Base-by-base conservation (phyloP, 2,797 vertebrate species). In the Moxostoma hubbsi region DNA sequence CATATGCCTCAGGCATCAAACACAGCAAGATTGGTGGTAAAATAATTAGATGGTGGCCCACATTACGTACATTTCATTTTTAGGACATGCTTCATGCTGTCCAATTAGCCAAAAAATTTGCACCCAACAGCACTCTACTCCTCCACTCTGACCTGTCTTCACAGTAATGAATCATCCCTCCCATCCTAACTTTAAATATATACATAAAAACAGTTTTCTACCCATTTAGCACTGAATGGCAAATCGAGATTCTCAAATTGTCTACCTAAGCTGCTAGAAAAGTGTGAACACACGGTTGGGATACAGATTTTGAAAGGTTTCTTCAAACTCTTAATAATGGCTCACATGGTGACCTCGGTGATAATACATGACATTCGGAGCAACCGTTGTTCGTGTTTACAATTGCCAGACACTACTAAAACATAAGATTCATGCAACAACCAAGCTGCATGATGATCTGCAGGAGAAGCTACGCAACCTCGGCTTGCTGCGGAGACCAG, bases 1-100 rank as follows among this genome's bases (percentile, higher is more conserved):
- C 70, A 61, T 75, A 65, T 16, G 80, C 74, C 80, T 81, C 50
- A 77, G 74, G 77, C 77, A n/a, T 67, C 59, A 73, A 77, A 54
- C 18, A 62, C 71, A 67, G 68, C 68, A 58, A 59, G n/a, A 81
- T 76, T 46, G 74, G 53, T 70, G 73, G 51, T 67, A 67, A 47
- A 84, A 74, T 77, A 77, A 79, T 59, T 80, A 59, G 65, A 74
- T 63, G 43, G 57, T 81, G 58, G 61, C 77, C 58, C 46, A 80
- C 46, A 76, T 73, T 59, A 53, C 36, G 8, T 64, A 49, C 47
- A 67, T 49, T 59, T 66, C 24, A 62, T 72, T 83, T 63, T 69
- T 65, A 66, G 73, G 59, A 82, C 57, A 70, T 55, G 18, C 24
- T 55, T 55, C 47, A 73, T 64, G 69, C 50, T 43, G 69, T 79